phyloP scores from a whole-genome alignment of 2,113 vertebrate genomes.

The Lamprologus sp. region DNA sequence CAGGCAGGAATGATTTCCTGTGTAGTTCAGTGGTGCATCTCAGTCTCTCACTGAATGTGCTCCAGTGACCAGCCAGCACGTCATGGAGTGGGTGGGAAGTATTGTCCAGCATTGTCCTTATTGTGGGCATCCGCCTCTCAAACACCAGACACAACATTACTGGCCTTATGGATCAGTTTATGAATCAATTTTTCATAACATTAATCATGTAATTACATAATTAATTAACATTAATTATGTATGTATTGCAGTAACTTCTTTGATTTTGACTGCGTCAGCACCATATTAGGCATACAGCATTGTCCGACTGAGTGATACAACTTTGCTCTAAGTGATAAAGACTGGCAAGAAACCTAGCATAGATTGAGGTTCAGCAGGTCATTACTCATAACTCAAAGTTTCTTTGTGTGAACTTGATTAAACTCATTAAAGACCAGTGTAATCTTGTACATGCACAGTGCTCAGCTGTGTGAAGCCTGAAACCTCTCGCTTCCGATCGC shows the following conservation, averaged over 20 bases:
- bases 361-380: background rate
- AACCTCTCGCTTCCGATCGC: background rate
- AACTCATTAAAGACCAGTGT: too few species aligned
- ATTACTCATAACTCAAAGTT: background rate
- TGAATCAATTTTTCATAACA: background rate
- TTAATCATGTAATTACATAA: background rate
- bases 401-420: background rate
- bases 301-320: background rate
- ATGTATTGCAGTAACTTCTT: background rate
- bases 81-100: background rate
- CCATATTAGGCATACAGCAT: background rate
- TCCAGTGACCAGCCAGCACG: background rate
- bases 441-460: background rate
- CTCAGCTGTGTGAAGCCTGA: background rate
- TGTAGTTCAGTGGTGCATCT: background rate
- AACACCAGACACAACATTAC: background rate
- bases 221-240: background rate
- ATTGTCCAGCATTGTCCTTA: background rate
- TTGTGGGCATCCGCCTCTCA: background rate
- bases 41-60: background rate
- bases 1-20: background rate
- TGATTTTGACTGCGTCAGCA: background rate
- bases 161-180: background rate
- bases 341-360: background rate
- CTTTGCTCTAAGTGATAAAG: background rate